Conservation (phyloP, 2,113 vertebrate species). For the Pteronura brasiliensis region DNA sequence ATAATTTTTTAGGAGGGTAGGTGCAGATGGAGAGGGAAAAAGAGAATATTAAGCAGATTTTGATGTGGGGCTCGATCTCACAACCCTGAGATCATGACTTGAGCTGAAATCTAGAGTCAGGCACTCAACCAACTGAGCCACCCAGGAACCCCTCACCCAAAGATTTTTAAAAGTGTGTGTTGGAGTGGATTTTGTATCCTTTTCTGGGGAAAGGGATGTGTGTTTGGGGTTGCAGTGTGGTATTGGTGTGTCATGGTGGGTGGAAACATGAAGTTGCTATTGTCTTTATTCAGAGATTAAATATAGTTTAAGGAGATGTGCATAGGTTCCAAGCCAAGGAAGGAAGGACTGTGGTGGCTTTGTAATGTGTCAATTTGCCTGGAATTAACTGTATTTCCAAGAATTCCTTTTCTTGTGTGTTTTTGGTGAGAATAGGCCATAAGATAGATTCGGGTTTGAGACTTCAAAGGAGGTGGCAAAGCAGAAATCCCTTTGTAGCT, state of each 20-base stretch:
- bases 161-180: background rate
- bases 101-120: background rate
- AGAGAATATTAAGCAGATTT: background rate
- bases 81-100: background rate
- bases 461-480: background rate
- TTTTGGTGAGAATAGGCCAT: background rate
- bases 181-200: background rate
- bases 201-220: background rate
- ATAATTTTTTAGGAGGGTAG: background rate
- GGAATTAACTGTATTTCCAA: background rate
- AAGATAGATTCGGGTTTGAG: background rate
- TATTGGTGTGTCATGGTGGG: background rate
- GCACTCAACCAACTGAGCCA: background rate
- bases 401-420: background rate
- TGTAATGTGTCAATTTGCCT: background rate
- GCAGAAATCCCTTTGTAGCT: background rate
- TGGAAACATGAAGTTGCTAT: background rate
- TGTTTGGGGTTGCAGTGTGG: background rate
- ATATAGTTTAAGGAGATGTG: background rate
- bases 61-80: fast-evolving
- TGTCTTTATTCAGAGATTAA: background rate
- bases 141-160: background rate
- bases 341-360: background rate
- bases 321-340: background rate
- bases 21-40: background rate